These are phyloP conservation scores for Micromys minutus DNA, from an alignment of 2,113 vertebrate genomes.

Conservation along the genomic window DNA sequence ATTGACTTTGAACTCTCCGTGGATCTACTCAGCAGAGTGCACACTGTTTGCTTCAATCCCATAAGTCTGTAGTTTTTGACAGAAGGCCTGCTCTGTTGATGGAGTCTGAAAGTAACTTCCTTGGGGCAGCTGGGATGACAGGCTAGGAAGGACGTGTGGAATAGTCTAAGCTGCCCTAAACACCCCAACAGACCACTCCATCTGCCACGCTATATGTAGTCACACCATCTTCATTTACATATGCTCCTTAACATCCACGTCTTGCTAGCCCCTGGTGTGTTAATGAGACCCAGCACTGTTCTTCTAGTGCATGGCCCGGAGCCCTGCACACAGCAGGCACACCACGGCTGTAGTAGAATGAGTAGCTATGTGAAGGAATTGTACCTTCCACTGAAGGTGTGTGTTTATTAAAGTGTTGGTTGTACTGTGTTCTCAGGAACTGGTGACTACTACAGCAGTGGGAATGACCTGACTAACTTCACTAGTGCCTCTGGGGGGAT, in stretches of 20 bases:
- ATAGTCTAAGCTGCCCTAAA: background rate
- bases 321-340: background rate
- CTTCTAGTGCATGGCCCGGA: background rate
- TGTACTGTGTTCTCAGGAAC: constrained; percentile 84
- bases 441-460: constrained; percentile 95
- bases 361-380: background rate
- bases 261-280: background rate
- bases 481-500: constrained; percentile 76
- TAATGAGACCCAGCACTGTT: background rate
- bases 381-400: too few species aligned
- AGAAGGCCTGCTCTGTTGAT: background rate
- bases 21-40: background rate
- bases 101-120: background rate
- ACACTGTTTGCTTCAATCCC: background rate
- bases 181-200: background rate
- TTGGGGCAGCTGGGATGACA: background rate
- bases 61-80: background rate
- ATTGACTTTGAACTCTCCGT: background rate
- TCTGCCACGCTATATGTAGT: background rate
- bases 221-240: background rate
- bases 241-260: background rate
- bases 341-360: background rate
- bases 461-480: constrained; percentile 96
- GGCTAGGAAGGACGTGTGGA: background rate
- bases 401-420: background rate